phyloP scores from a whole-genome alignment of 2,888 invertebrate genomes.

The Diaperis boleti region DNA sequence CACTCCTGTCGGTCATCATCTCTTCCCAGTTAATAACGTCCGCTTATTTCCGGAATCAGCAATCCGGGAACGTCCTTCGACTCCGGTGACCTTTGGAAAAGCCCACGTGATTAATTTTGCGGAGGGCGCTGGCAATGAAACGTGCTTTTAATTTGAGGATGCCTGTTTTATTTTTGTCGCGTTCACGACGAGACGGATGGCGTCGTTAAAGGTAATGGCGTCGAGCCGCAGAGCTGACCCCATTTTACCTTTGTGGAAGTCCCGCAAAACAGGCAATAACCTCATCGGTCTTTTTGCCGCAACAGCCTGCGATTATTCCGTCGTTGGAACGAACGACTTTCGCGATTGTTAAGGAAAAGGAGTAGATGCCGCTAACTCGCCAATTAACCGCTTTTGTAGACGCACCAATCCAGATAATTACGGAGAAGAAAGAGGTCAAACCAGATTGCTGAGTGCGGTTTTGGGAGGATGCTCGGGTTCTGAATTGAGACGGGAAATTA shows the following conservation, averaged over 20 bases:
- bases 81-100: conserved; percentile 22
- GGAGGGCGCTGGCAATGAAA: conserved; percentile 8
- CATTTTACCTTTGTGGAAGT: conserved; percentile 13
- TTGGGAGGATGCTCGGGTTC: no score
- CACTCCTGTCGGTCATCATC: conserved; percentile 31
- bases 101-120: conserved; percentile 5
- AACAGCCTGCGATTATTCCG: conserved; percentile 10
- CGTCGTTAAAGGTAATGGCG: conserved; percentile 30
- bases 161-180: conserved; percentile 21
- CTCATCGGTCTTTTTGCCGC: conserved; percentile 6
- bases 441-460: conserved; percentile 10
- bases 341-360: conserved; percentile 19
- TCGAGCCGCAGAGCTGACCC: conserved; percentile 16
- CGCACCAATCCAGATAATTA: conserved; percentile 19
- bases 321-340: conserved; percentile 13
- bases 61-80: conserved; percentile 27
- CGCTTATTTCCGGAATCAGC: conserved; percentile 24
- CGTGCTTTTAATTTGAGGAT: conserved; percentile 3
- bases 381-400: conserved; percentile 17
- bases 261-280: conserved; percentile 17
- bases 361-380: conserved; percentile 6
- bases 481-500: no score
- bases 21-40: conserved; percentile 25
- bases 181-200: conserved; percentile 15
- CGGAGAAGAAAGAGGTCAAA: conserved; percentile 24